A percentile compares a stretch with the other conserved stretches of the same genome.
phyloP scores from a whole-genome alignment of 1,140 invertebrate genomes.

The Paraescarpia echinospica region DNA sequence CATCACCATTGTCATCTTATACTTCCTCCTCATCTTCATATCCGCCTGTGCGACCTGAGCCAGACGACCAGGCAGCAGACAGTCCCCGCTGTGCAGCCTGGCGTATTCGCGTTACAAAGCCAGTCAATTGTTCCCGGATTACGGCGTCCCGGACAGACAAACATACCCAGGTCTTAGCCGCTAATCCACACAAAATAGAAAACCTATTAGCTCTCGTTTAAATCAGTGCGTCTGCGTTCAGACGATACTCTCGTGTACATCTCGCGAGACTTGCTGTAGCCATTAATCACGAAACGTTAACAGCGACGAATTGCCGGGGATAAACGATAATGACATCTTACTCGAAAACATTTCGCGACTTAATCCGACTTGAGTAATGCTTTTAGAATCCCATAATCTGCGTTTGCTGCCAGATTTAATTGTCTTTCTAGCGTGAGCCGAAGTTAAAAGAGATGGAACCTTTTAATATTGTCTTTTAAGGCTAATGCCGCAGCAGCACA shows the following conservation, averaged over 20 bases:
- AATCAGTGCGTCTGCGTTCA: background rate
- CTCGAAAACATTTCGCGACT: background rate
- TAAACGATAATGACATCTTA: constrained; percentile 1
- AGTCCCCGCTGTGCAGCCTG: background rate
- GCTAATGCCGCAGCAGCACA: background rate
- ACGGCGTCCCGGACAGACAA: too few relatives aligned
- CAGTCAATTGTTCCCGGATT: background rate
- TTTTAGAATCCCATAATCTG: background rate
- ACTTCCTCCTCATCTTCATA: too few relatives aligned
- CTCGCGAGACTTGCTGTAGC: background rate
- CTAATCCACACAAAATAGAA: background rate
- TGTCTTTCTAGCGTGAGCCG: background rate
- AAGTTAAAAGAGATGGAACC: constrained; percentile 1
- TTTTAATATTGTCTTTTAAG: background rate
- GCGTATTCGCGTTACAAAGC: background rate
- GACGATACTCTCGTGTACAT: constrained; percentile 4
- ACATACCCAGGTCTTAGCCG: background rate
- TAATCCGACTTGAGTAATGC: background rate
- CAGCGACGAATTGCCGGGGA: background rate
- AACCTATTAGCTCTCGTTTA: constrained; percentile 5
- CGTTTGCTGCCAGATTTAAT: background rate
- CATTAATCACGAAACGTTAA: background rate
- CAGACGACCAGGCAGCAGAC: too few relatives aligned
- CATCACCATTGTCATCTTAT: too few relatives aligned
- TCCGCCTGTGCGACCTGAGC: too few relatives aligned